Base-by-base conservation (phyloP, 2,113 vertebrate genomes). In the Tenebrosternarchus preto region DNA sequence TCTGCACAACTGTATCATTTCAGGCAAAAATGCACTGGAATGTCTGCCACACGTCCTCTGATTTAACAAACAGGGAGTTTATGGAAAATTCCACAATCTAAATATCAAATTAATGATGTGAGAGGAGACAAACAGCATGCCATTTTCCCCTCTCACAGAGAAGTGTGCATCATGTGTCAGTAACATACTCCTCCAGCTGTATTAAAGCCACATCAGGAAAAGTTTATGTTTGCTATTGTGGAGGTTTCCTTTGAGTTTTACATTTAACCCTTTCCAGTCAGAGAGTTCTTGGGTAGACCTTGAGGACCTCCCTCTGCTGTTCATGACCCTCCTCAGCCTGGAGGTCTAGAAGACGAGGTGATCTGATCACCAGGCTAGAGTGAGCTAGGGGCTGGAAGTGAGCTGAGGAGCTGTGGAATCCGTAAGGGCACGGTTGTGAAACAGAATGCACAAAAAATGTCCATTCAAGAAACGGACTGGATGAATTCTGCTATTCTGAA, bases 21-120 rank as follows among this genome's bases (percentile, higher is more conserved):
- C 7, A 63, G n/a, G 29, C 27, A 8, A 4, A 50, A 31, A 60
- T 9, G 11, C 39, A 43, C 39, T 77, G 71, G 80, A 88, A 87
- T 82, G 80, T 27, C 71, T 76, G 76, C 53, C 7, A 76, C 70
- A 74, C 63, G 17, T 83, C 53, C 0, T 56, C 60, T 63, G 27
- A 76, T 25, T 77, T 55, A 25, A 57, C 43, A 46, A 53, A 24
- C 1, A 20, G 16, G 27, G 20, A 20, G 9, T 36, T 43, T 50
- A 12, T 46, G 53, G 43, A 67, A 1, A 33, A 33, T n/a, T 72
- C 73, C 39, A 61, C 67, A 56, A 76, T 71, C 59, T 78, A 73
- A 61, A 79, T 20, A 75, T 63, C 75, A 67, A 9, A 73, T 43
- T 73, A 25, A 78, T 24, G 43, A 72, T 60, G 76, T 56, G 50